These are phyloP conservation scores for Lasioglossum malachurum DNA, from an alignment of 2,888 invertebrate species.

Conservation along the genomic window DNA sequence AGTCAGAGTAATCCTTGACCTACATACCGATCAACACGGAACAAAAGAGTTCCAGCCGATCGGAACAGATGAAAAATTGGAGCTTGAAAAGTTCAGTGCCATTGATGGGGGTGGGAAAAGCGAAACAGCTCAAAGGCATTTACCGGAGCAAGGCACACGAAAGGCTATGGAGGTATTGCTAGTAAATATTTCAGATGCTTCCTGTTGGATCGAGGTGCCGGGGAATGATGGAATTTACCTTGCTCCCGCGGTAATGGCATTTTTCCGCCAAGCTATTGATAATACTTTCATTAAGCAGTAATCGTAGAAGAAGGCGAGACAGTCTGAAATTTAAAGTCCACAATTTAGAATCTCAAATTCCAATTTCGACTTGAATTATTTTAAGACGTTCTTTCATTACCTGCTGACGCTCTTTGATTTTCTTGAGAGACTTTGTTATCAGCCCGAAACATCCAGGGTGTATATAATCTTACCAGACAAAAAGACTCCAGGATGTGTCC, in stretches of 20 bases:
- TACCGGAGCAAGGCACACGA: neutral
- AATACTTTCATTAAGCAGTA: neutral
- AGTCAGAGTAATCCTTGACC: neutral
- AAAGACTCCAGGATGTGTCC: too few species aligned
- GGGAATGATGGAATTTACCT: constrained; percentile 20
- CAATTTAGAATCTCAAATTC: neutral
- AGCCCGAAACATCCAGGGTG: too few species aligned
- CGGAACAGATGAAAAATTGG: neutral
- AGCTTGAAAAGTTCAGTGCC: neutral
- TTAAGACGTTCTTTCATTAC: neutral
- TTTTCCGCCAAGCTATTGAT: neutral
- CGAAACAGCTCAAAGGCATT: neutral
- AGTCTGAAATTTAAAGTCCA: neutral
- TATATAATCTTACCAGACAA: too few species aligned
- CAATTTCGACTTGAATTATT: neutral
- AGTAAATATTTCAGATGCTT: constrained; percentile 9
- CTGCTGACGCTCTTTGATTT: neutral
- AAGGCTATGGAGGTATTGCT: neutral
- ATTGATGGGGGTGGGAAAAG: neutral
- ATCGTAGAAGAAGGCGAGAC: neutral
- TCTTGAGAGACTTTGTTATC: neutral
- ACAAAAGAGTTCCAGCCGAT: neutral
- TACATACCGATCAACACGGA: neutral
- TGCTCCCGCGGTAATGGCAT: constrained; percentile 13
- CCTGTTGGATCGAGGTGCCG: neutral